These are phyloP conservation scores for Brachypalpus laphriformis DNA, from an alignment of 2,888 invertebrate genomes.

Conservation along the genomic window DNA sequence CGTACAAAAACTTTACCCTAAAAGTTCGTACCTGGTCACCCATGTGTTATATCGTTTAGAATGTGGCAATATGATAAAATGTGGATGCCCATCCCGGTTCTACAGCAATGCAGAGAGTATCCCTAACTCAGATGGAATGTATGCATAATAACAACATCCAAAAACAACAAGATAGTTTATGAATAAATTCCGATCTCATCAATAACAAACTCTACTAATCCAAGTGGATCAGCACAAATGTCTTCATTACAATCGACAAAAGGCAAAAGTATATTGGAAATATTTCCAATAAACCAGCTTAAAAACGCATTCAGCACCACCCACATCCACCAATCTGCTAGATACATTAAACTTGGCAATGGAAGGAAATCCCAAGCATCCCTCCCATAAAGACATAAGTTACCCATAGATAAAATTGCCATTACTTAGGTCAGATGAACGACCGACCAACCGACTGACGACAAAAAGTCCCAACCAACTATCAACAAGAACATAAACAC, in stretches of 20 bases:
- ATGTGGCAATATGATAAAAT: too few relatives aligned
- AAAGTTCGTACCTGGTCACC: too few relatives aligned
- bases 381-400: conserved; percentile 41
- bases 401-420: conserved; percentile 60
- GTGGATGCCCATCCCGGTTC: too few relatives aligned
- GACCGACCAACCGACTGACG: conserved; percentile 58
- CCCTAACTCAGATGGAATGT: too few relatives aligned
- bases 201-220: not conserved
- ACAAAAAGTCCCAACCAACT: conserved; percentile 65
- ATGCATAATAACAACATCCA: too few relatives aligned
- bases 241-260: conserved; percentile 16
- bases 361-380: conserved; percentile 19
- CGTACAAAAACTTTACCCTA: too few relatives aligned
- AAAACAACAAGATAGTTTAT: not conserved
- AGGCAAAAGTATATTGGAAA: not conserved
- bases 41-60: too few relatives aligned
- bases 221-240: conserved; percentile 11
- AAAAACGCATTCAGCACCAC: conserved; percentile 33
- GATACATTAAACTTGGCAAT: conserved; percentile 28
- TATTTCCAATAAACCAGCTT: conserved; percentile 44
- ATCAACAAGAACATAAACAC: conserved; percentile 67
- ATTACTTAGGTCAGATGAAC: conserved; percentile 56
- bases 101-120: too few relatives aligned
- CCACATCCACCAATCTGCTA: not conserved
- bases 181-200: not conserved